Percentiles rank a stretch among this genome's conserved stretches.
phyloP scores from a whole-genome alignment of 2,113 vertebrate genomes.

The Hylia prasina region DNA sequence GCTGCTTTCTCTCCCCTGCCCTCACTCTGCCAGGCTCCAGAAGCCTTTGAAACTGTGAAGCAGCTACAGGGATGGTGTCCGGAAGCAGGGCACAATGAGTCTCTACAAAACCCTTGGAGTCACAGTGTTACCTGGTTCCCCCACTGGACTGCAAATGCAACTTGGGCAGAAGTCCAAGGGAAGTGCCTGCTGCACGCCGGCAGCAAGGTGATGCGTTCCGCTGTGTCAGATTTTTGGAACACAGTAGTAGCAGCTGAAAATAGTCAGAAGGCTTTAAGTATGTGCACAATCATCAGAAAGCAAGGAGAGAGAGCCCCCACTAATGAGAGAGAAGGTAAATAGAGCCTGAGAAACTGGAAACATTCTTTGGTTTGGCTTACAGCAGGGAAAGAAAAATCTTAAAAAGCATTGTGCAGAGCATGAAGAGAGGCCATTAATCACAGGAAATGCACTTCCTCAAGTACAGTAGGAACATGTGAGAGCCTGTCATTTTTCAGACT shows the following conservation, averaged over 20 bases:
- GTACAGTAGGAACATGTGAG: neutral
- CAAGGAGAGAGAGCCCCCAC: neutral
- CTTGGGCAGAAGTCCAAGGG: neutral
- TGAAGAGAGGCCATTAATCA: constrained; percentile 14
- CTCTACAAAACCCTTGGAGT: neutral
- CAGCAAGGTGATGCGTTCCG: constrained; percentile 14
- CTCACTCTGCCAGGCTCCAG: neutral
- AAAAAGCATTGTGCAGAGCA: neutral
- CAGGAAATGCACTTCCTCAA: constrained; percentile 1
- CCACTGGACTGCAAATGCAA: neutral
- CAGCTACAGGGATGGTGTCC: neutral
- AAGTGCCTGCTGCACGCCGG: neutral
- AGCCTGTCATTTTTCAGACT: constrained; percentile 5
- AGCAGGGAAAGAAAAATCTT: constrained; percentile 10
- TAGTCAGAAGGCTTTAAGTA: constrained; percentile 58
- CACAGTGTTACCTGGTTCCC: neutral
- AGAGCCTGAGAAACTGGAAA: constrained; percentile 63
- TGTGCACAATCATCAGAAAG: constrained; percentile 62
- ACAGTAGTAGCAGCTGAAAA: constrained; percentile 55
- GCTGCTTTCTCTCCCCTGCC: neutral
- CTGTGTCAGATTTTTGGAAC: constrained; percentile 41
- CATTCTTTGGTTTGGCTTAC: constrained; percentile 47
- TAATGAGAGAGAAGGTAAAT: constrained; percentile 52
- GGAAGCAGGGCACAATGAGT: neutral
- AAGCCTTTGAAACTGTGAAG: neutral